A percentile compares a stretch with the other conserved stretches of the same genome.
Conservation (phyloP, 2,113 vertebrate genomes). For the Condylura cristata region DNA sequence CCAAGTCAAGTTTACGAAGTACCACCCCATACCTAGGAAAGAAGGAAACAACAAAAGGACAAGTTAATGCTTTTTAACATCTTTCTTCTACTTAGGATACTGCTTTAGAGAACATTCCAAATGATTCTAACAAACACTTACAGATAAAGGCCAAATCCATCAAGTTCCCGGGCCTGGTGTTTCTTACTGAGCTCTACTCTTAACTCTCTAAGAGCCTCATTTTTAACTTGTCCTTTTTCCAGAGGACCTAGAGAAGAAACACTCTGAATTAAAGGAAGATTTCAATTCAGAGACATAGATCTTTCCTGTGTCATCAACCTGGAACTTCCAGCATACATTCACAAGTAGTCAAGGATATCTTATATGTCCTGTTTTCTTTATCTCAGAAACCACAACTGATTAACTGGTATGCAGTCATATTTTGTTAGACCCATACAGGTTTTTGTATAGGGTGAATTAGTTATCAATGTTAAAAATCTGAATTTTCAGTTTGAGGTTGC, state of each 20-base stretch:
- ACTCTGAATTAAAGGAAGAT: constrained; percentile 21
- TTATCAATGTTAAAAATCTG: constrained; percentile 31
- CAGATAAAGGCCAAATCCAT: constrained; percentile 98
- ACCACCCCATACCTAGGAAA: constrained; percentile 95
- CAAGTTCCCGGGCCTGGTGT: constrained; percentile 94
- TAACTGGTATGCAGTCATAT: background rate
- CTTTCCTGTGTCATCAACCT: background rate
- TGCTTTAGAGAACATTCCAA: background rate
- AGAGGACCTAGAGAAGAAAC: constrained; percentile 90
- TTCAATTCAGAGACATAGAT: background rate
- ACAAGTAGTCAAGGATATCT: background rate
- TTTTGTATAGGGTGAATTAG: background rate
- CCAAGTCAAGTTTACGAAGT: constrained; percentile 95
- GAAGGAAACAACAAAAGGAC: background rate
- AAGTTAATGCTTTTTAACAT: background rate
- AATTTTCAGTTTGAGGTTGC: background rate
- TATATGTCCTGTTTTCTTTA: background rate
- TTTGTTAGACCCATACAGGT: constrained; percentile 18
- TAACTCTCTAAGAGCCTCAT: constrained; percentile 95
- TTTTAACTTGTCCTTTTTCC: constrained; percentile 98
- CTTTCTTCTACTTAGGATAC: background rate
- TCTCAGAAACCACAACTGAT: background rate
- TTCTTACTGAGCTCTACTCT: constrained; percentile 98
- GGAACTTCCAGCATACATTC: background rate
- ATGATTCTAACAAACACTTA: constrained; percentile 79